These are phyloP conservation scores for Caenorhabditis briggsae DNA, from an alignment of 1,140 invertebrate species.

Conservation along the genomic window DNA sequence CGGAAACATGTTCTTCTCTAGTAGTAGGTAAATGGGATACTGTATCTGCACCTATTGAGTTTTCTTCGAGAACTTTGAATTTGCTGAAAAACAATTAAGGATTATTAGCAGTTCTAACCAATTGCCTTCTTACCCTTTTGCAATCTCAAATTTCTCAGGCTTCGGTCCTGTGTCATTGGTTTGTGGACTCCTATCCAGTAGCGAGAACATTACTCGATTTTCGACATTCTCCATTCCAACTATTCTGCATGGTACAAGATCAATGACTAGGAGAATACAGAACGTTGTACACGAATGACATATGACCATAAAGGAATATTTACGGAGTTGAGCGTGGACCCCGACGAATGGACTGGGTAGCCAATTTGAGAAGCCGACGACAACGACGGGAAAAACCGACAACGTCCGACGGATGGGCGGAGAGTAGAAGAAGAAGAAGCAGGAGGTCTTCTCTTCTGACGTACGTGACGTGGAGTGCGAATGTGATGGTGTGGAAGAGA, in stretches of 20 bases:
- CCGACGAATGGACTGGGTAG: conserved; percentile 31
- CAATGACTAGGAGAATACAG: conserved; percentile 24
- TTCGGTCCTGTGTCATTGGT: background rate
- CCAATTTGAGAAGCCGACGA: conserved; percentile 44
- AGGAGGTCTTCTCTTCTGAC: conserved; percentile 31
- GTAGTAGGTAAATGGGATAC: background rate
- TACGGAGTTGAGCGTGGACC: background rate
- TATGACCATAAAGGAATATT: conserved; percentile 54
- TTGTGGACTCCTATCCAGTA: conserved; percentile 8
- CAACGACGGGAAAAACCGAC: background rate
- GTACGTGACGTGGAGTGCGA: conserved; percentile 46
- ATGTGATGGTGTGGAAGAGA: conserved; percentile 50
- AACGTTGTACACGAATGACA: conserved; percentile 34
- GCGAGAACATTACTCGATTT: background rate
- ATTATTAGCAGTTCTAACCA: background rate
- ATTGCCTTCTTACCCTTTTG: background rate
- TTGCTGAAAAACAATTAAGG: background rate
- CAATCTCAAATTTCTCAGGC: background rate
- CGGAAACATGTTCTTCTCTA: background rate
- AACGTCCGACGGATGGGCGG: background rate
- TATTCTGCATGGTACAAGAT: background rate
- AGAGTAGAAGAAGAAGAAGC: conserved; percentile 16
- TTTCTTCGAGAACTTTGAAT: background rate
- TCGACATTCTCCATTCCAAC: conserved; percentile 20
- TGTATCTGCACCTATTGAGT: background rate